Conservation (phyloP, 37 sponge, comb jelly and placozoan species). For the Axinella damicornis region DNA sequence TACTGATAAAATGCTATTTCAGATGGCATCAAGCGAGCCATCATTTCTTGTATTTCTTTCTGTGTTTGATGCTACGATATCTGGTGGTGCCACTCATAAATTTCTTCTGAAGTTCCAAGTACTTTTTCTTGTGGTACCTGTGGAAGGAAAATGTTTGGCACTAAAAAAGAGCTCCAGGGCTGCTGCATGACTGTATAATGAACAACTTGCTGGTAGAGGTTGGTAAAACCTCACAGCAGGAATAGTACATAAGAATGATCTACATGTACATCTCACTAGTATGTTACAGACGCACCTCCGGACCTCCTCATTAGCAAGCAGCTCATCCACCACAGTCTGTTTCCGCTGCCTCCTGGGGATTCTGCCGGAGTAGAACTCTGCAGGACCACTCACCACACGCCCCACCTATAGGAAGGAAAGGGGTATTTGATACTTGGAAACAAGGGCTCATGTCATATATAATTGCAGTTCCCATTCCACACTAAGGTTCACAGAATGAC, state of each 20-base stretch:
- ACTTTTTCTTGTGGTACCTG: constrained; percentile 13
- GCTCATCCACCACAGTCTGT: constrained; percentile 78
- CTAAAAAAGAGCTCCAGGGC: too few species aligned
- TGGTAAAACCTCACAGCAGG: too few species aligned
- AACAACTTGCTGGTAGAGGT: not conserved
- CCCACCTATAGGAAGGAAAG: constrained; percentile 44
- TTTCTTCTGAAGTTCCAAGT: constrained; percentile 3
- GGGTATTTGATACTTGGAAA: too few species aligned
- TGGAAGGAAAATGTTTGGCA: too few species aligned
- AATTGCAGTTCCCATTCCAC: too few species aligned
- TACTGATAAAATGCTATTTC: too few species aligned
- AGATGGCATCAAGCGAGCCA: not conserved
- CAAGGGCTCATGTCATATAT: too few species aligned
- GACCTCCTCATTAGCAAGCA: constrained; percentile 69
- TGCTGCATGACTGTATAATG: too few species aligned
- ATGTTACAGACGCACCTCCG: constrained; percentile 42
- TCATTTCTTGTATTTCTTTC: constrained; percentile 31
- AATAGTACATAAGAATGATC: too few species aligned
- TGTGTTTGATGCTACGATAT: constrained; percentile 24
- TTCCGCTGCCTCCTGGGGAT: constrained; percentile 67
- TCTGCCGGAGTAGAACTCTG: constrained; percentile 80
- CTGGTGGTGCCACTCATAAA: constrained; percentile 39
- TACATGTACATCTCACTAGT: constrained; percentile 30
- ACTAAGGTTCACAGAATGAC: too few species aligned
- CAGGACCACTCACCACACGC: constrained; percentile 62